Percentiles rank a stretch among this genome's conserved stretches.
These are phyloP conservation scores for Quadriops clusia DNA, from an alignment of 2,888 invertebrate genomes.

Conservation along the genomic window DNA sequence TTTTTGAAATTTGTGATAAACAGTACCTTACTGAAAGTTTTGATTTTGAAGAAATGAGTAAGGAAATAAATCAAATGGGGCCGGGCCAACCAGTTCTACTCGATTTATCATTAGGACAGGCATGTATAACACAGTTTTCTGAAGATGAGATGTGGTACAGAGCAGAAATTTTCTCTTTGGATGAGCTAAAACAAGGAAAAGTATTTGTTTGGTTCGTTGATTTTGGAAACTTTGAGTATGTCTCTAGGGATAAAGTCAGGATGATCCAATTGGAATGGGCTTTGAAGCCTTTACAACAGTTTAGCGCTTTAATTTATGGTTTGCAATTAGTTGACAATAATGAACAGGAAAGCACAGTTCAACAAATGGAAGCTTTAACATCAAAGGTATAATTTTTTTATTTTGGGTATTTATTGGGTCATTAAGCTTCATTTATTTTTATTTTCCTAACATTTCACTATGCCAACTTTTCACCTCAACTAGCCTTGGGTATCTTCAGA, in stretches of 20 bases:
- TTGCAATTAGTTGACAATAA: too few relatives aligned
- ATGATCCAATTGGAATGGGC: slow-evolving; percentile 42
- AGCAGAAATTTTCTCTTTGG: slow-evolving; percentile 43
- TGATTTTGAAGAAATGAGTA: slow-evolving; percentile 39
- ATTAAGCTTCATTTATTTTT: too few relatives aligned
- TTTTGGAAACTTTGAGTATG: slow-evolving; percentile 54
- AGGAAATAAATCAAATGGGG: slow-evolving; percentile 40
- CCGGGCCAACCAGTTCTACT: slow-evolving; percentile 36
- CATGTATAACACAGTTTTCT: slow-evolving; percentile 51
- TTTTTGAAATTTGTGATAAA: slow-evolving; percentile 18
- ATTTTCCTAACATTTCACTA: too few relatives aligned
- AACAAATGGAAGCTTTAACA: too few relatives aligned
- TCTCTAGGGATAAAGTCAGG: slow-evolving; percentile 38
- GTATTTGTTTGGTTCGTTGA: slow-evolving; percentile 62
- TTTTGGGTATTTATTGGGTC: too few relatives aligned
- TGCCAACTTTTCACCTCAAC: too few relatives aligned
- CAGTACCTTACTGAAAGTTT: slow-evolving; percentile 7
- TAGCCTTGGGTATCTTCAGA: too few relatives aligned
- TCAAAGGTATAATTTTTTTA: too few relatives aligned
- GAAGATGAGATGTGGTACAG: slow-evolving; percentile 62
- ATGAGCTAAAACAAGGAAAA: too few relatives aligned
- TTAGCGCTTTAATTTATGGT: too few relatives aligned
- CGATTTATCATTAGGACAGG: slow-evolving; percentile 39
- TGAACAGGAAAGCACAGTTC: too few relatives aligned
- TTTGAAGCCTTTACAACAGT: too few relatives aligned